Evolutionary conservation across 1,140 invertebrate genomes (phyloP), one percentile per base, ranked within the genome.

Genomic region (Harlomillsia oculata): DNA sequence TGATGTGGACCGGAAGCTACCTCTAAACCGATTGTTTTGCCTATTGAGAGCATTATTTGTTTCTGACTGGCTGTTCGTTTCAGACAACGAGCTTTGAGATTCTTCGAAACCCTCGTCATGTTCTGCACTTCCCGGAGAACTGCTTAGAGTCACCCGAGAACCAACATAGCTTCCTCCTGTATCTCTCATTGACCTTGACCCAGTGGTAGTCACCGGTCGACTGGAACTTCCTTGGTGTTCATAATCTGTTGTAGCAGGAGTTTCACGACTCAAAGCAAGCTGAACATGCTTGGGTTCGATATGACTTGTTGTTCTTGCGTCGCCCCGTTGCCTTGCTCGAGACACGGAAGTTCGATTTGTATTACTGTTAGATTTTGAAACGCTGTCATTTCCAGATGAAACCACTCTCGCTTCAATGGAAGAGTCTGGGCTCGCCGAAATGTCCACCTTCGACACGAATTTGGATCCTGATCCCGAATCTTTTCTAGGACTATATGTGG

Each of bases 71-170:
- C 85, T 88, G 1, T 85, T 78, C 1, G 83, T 87, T 67, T 90
- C 87, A 0, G 86, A 89, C 43, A 88, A 84, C 23, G 89, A 72
- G 62, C 82, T 88, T 60, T 89, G 85, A 0, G 85, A 88, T 72
- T 90, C 88, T 69, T 92, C 87, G 67, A 91, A 91, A 8, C 87
- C 88, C 75, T 91, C 88, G 67, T 92, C 88, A 62, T 87, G 84
- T 36, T 64, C 53, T 20, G 56, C 34, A 50, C 56, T 59, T 39
- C 58, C 53, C 25, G 62, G 52, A 21, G 59, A 56, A 26, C 61
- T 50, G 26, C 43, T 59, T 0, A 64, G 52, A 4, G 41, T 16
- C 1, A 25, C 26, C 26, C 60, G 57, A 18, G 59, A 57, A 25
- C 40, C 9, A 26, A 32, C 29, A 53, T 29, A 18, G 21, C 6